Evolutionary conservation across 2,113 vertebrate species (phyloP).

Genomic region (Panurus biarmicus): DNA sequence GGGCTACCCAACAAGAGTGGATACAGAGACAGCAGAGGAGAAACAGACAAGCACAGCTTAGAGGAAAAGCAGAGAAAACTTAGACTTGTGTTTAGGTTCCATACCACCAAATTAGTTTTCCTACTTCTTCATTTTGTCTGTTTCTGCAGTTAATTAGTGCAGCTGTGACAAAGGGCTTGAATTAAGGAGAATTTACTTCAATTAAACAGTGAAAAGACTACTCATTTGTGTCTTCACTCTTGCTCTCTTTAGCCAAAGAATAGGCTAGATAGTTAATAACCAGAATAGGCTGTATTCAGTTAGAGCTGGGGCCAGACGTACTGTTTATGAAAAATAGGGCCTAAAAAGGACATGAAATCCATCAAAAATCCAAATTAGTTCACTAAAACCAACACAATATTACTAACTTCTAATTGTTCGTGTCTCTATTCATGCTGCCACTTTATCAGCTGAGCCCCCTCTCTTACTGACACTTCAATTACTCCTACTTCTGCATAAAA

Average conservation of each 20-base stretch:
- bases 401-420: neutral
- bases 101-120: neutral
- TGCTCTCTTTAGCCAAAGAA: neutral
- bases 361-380: neutral
- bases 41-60: neutral
- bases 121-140: neutral
- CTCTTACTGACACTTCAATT: neutral
- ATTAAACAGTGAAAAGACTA: slow-evolving; percentile 4
- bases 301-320: neutral
- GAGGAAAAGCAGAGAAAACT: neutral
- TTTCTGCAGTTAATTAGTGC: neutral
- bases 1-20: neutral
- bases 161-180: neutral
- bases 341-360: neutral
- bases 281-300: neutral
- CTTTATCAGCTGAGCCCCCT: neutral
- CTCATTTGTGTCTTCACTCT: neutral
- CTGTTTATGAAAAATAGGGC: neutral
- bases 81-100: neutral
- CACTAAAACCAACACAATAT: neutral
- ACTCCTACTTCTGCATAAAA: neutral
- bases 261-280: neutral
- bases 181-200: slow-evolving; percentile 10
- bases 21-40: neutral
- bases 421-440: neutral